Percentiles rank a stretch among this genome's conserved stretches.
phyloP scores from a whole-genome alignment of 2,113 vertebrate genomes.

The Dicaeum eximium region DNA sequence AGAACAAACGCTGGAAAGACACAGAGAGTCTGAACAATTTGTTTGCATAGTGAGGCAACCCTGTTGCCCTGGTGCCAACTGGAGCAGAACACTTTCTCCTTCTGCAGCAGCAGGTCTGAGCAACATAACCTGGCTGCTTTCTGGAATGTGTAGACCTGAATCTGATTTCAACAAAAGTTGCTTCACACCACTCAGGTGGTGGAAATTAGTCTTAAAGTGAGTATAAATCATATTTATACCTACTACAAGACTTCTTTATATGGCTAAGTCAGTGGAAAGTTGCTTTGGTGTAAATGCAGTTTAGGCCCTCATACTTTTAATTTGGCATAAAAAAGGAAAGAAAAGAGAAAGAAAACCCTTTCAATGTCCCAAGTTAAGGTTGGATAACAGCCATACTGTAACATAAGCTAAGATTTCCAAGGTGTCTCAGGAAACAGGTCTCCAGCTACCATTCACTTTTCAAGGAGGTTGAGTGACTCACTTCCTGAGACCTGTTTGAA shows the following conservation, averaged over 20 bases:
- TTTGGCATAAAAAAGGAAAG: neutral
- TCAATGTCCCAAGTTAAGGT: neutral
- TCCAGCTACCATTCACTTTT: constrained; percentile 39
- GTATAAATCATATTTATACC: constrained; percentile 6
- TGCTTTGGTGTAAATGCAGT: neutral
- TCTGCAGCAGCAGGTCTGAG: neutral
- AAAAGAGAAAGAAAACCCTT: constrained; percentile 10
- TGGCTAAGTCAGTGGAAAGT: neutral
- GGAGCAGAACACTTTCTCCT: neutral
- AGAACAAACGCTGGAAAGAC: neutral
- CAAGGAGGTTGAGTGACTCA: constrained; percentile 17
- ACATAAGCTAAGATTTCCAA: constrained; percentile 38
- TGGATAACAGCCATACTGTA: constrained; percentile 35
- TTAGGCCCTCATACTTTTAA: neutral
- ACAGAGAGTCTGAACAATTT: neutral
- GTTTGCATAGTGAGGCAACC: neutral
- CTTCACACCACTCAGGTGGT: constrained; percentile 13
- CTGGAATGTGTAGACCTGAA: neutral
- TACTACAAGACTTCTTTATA: constrained; percentile 12
- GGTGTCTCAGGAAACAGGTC: constrained; percentile 34
- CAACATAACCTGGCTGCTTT: neutral
- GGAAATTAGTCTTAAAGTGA: neutral
- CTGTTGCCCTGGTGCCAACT: neutral
- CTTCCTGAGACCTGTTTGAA: constrained; percentile 43
- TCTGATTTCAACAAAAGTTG: neutral